Conservation (phyloP, 2,888 invertebrate species). For the Eristalis pertinax region DNA sequence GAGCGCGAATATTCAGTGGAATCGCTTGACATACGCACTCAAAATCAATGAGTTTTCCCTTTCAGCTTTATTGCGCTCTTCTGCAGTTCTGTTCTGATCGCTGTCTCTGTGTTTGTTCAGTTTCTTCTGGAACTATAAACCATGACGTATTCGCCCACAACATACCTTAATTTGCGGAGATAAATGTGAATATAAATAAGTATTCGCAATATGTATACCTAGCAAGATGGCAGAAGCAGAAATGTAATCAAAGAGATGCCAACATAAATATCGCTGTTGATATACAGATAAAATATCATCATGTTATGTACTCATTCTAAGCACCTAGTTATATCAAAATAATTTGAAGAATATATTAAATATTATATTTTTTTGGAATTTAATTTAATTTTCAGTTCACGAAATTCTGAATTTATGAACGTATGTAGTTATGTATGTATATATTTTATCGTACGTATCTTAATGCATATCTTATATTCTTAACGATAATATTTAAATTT, state of each 20-base stretch:
- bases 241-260: background rate
- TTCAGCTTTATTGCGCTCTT: constrained; percentile 23
- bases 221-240: too few relatives aligned
- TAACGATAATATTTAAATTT: background rate
- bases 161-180: constrained; percentile 26
- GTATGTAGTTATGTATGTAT: background rate
- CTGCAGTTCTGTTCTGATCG: constrained; percentile 12
- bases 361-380: background rate
- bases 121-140: constrained; percentile 73
- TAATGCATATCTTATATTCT: background rate
- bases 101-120: constrained; percentile 31
- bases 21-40: constrained; percentile 49
- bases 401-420: background rate
- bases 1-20: constrained; percentile 33
- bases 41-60: constrained; percentile 55
- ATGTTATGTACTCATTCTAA: background rate
- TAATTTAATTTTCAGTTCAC: background rate
- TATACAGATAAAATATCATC: background rate
- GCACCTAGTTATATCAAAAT: background rate
- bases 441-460: background rate
- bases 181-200: background rate
- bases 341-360: background rate
- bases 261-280: background rate
- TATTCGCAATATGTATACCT: background rate
- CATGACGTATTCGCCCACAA: constrained; percentile 31